Evolutionary conservation across 2,113 vertebrate genomes (phyloP).

Genomic region (Oreochromis niloticus): DNA sequence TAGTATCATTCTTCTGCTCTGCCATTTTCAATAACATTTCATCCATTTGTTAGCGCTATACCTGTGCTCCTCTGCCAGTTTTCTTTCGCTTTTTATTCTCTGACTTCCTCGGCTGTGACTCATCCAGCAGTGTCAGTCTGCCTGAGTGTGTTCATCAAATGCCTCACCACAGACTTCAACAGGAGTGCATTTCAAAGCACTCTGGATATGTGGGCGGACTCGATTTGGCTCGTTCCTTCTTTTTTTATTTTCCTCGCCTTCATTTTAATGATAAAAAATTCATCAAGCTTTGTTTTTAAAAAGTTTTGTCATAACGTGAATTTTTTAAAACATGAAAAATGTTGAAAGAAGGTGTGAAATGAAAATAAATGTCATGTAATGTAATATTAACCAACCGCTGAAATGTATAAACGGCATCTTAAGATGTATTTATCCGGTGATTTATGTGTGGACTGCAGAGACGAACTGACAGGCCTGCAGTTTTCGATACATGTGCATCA

Average conservation of each 20-base stretch:
- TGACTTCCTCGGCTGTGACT: constrained; percentile 30
- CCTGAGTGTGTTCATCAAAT: constrained; percentile 42
- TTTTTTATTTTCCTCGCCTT: background rate
- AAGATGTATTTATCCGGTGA: background rate
- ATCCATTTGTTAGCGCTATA: background rate
- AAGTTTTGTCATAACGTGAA: background rate
- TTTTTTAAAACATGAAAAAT: background rate
- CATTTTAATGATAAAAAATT: background rate
- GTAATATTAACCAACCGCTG: background rate
- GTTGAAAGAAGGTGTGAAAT: background rate
- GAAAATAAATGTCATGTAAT: background rate
- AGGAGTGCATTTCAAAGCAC: constrained; percentile 50
- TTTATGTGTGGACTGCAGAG: background rate
- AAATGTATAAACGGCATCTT: background rate
- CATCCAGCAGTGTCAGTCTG: constrained; percentile 38
- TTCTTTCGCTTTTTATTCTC: constrained; percentile 1
- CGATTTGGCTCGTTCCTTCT: constrained; percentile 7
- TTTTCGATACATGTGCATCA: background rate
- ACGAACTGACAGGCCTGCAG: background rate
- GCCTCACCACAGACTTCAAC: constrained; percentile 27
- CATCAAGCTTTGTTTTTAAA: background rate
- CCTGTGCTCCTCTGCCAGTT: background rate
- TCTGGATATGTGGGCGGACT: constrained; percentile 32
- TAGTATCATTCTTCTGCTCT: background rate
- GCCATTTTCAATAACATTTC: background rate